Evolutionary conservation across 2,888 invertebrate species (phyloP).

Genomic region (Epiblema foenella): DNA sequence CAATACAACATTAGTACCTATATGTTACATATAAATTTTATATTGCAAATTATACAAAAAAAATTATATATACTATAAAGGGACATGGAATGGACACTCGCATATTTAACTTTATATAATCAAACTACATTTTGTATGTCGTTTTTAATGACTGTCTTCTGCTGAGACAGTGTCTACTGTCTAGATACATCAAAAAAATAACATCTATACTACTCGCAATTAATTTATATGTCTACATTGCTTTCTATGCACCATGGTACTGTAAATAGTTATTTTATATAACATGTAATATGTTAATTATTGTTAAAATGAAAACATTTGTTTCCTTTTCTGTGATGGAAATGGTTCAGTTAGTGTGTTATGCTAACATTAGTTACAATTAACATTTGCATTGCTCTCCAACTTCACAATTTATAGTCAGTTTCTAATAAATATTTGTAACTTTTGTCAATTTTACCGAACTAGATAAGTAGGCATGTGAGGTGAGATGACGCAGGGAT

Average conservation of each 20-base stretch:
- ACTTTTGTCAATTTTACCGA: too few species aligned
- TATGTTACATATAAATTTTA: too few species aligned
- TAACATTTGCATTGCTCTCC: too few species aligned
- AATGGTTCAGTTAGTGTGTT: neutral
- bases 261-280: neutral
- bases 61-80: neutral
- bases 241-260: slow-evolving; percentile 28
- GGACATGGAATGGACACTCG: neutral
- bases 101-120: neutral
- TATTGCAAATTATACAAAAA: neutral
- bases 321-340: neutral
- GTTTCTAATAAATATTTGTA: too few species aligned
- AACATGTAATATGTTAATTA: neutral
- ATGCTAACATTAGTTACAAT: too few species aligned
- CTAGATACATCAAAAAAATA: slow-evolving; percentile 4
- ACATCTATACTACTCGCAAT: neutral
- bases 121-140: neutral
- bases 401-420: too few species aligned
- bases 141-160: slow-evolving; percentile 10
- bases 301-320: neutral
- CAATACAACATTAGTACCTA: slow-evolving; percentile 5
- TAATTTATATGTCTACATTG: slow-evolving; percentile 18
- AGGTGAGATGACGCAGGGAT: too few species aligned
- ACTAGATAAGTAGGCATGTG: too few species aligned
- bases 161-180: neutral